phyloP scores from a whole-genome alignment of 2,888 invertebrate genomes.

The Drosophila maculinotata region DNA sequence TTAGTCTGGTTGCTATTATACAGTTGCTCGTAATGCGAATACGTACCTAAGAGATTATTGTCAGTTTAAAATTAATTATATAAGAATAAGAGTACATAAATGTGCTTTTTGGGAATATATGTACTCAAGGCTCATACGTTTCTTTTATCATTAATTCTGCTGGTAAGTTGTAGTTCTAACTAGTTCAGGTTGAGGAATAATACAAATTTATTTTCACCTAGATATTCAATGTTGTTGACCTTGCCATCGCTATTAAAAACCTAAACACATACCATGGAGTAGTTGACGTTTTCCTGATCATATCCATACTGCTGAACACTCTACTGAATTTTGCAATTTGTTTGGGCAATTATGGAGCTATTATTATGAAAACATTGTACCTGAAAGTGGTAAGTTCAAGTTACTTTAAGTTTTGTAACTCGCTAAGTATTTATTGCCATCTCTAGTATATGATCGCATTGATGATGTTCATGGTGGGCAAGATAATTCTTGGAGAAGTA shows the following conservation, averaged over 20 bases:
- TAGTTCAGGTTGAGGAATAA: too few relatives aligned
- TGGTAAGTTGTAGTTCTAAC: conserved; percentile 13
- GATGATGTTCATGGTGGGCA: conserved; percentile 8
- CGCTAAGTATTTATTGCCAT: background rate
- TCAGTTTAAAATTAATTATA: background rate
- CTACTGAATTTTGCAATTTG: conserved; percentile 2
- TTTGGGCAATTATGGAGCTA: conserved; percentile 14
- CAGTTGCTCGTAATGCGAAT: background rate
- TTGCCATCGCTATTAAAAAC: background rate
- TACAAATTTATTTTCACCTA: background rate
- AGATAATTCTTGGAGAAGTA: conserved; percentile 10
- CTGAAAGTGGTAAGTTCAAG: conserved; percentile 14
- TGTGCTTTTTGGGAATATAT: conserved; percentile 30
- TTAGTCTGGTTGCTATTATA: conserved; percentile 6
- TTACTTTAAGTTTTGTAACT: background rate
- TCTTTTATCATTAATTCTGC: background rate
- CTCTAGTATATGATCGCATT: conserved; percentile 8
- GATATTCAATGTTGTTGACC: conserved; percentile 20
- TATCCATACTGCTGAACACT: conserved; percentile 11
- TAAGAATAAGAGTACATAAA: background rate
- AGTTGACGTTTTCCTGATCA: background rate
- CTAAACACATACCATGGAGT: background rate
- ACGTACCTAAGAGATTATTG: background rate
- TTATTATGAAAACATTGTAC: background rate
- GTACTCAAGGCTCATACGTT: conserved; percentile 7